Evolutionary conservation across 2,888 invertebrate species (phyloP).

Genomic region (Pandemis heparana): DNA sequence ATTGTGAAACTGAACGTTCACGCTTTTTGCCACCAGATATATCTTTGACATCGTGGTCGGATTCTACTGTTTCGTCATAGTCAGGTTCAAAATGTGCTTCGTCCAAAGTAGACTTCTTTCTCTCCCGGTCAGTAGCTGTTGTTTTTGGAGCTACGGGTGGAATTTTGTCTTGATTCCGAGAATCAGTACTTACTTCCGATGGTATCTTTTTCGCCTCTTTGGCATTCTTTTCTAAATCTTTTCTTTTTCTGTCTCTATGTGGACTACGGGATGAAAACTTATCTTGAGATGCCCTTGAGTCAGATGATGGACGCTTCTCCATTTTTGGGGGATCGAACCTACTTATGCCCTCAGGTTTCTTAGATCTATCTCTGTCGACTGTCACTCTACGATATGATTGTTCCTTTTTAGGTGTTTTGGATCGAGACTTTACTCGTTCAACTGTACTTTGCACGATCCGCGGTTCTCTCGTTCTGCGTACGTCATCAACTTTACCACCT

Average conservation of each 20-base stretch:
- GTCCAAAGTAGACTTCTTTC: constrained; percentile 89
- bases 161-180: constrained; percentile 56
- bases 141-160: constrained; percentile 53
- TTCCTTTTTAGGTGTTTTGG: constrained; percentile 81
- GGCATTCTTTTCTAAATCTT: constrained; percentile 59
- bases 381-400: constrained; percentile 82
- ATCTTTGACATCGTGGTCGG: constrained; percentile 87
- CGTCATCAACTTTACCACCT: constrained; percentile 90
- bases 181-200: constrained; percentile 36
- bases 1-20: constrained; percentile 68
- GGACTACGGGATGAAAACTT: constrained; percentile 59
- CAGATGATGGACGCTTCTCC: constrained; percentile 63
- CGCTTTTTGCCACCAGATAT: constrained; percentile 71
- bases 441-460: constrained; percentile 83
- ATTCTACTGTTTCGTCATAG: constrained; percentile 87
- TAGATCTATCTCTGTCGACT: constrained; percentile 75
- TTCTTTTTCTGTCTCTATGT: constrained; percentile 59
- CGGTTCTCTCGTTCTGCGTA: constrained; percentile 82
- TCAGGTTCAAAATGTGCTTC: constrained; percentile 91
- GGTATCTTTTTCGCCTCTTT: constrained; percentile 59
- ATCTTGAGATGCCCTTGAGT: constrained; percentile 60
- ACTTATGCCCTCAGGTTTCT: constrained; percentile 65
- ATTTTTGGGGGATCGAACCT: constrained; percentile 60
- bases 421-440: constrained; percentile 83
- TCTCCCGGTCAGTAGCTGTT: constrained; percentile 71